Percentiles rank a stretch among this genome's conserved stretches.
Evolutionary conservation across 2,888 invertebrate genomes (phyloP).

Genomic region (Dryadula phaetusa): DNA sequence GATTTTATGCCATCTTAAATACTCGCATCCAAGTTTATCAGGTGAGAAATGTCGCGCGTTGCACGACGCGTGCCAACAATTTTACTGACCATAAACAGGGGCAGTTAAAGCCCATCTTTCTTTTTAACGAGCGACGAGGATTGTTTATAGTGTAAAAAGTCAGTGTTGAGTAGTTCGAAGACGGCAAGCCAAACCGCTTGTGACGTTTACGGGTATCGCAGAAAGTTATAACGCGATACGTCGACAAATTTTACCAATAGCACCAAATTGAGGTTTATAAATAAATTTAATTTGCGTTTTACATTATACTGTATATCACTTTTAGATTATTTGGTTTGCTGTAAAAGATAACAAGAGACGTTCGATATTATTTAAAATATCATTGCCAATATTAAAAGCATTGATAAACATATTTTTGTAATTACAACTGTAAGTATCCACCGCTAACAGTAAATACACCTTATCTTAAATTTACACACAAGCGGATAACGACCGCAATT

Average conservation of each 20-base stretch:
- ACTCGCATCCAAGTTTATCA: conserved; percentile 58
- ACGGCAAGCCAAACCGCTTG: conserved; percentile 62
- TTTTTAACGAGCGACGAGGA: conserved; percentile 78
- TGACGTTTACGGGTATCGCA: conserved; percentile 72
- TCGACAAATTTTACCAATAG: conserved; percentile 28
- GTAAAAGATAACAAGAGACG: background rate
- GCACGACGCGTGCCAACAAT: conserved; percentile 72
- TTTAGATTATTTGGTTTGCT: background rate
- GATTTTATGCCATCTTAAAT: conserved; percentile 47
- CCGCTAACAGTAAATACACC: background rate
- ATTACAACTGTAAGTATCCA: background rate
- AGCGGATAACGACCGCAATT: background rate
- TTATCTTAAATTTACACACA: conserved; percentile 11
- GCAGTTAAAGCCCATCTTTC: conserved; percentile 82
- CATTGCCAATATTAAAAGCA: background rate
- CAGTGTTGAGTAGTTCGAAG: conserved; percentile 62
- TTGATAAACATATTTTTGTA: conserved; percentile 6
- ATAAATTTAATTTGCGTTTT: conserved; percentile 9
- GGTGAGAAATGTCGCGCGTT: conserved; percentile 64
- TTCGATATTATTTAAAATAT: background rate
- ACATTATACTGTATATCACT: background rate
- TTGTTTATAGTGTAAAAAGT: conserved; percentile 81
- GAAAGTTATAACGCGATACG: conserved; percentile 41
- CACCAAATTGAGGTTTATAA: conserved; percentile 1
- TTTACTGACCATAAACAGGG: conserved; percentile 81